Percentiles rank a stretch among this genome's conserved stretches.
These are phyloP conservation scores for Barbus barbus DNA, from an alignment of 2,113 vertebrate genomes.

Conservation along the genomic window DNA sequence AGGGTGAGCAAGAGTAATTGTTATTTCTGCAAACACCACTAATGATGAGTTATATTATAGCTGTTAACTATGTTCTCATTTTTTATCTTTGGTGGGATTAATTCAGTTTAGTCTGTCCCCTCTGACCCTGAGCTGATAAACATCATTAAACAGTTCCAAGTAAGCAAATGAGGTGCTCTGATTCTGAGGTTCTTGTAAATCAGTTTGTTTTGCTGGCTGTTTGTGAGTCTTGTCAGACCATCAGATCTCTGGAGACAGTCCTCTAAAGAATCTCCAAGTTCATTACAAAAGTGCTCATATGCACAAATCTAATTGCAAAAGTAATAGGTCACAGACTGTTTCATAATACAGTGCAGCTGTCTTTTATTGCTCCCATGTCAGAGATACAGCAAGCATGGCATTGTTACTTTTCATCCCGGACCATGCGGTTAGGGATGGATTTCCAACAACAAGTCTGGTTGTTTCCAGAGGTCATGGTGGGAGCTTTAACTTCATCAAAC, in stretches of 20 bases:
- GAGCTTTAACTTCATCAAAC: slow-evolving; percentile 10
- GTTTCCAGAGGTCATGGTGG: slow-evolving; percentile 5
- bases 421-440: too few relatives aligned
- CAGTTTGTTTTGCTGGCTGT: slow-evolving; percentile 39
- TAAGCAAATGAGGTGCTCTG: neutral
- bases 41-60: slow-evolving; percentile 4
- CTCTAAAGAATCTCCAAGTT: slow-evolving; percentile 44
- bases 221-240: slow-evolving; percentile 43
- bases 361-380: too few relatives aligned
- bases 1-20: neutral
- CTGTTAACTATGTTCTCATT: neutral
- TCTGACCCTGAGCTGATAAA: slow-evolving; percentile 44
- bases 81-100: neutral
- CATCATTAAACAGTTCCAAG: slow-evolving; percentile 40
- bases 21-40: neutral
- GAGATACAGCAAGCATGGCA: too few relatives aligned
- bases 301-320: too few relatives aligned
- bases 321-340: too few relatives aligned
- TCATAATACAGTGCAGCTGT: too few relatives aligned
- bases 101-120: slow-evolving; percentile 20
- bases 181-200: slow-evolving; percentile 31
- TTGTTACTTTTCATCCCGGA: too few relatives aligned
- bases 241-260: slow-evolving; percentile 20
- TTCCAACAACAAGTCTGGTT: too few relatives aligned
- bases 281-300: slow-evolving; percentile 45